Evolutionary conservation across 2,888 invertebrate species (phyloP).

Genomic region (Tricholauxania praeusta): DNA sequence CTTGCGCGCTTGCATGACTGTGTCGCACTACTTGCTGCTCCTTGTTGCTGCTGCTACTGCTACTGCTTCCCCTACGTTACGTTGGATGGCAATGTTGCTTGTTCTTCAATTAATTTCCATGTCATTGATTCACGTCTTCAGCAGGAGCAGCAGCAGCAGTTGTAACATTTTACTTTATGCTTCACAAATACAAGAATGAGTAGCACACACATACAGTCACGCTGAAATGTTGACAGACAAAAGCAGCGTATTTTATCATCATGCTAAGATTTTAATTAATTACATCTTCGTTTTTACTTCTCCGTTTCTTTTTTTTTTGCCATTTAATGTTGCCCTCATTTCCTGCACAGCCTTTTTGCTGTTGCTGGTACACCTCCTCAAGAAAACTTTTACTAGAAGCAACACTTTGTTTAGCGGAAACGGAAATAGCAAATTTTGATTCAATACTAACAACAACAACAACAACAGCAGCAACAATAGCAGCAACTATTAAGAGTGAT

Average conservation of each 20-base stretch:
- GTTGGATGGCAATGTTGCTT: not conserved
- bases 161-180: not conserved
- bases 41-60: too few species aligned
- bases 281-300: not conserved
- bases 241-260: constrained; percentile 13
- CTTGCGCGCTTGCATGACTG: not conserved
- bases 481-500: constrained; percentile 11
- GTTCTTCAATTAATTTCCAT: constrained; percentile 35
- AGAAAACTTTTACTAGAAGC: not conserved
- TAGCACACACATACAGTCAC: not conserved
- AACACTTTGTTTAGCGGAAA: constrained; percentile 4
- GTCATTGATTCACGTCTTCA: constrained; percentile 23
- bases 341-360: not conserved
- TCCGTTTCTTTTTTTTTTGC: not conserved
- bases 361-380: too few species aligned
- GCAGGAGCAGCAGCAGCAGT: not conserved
- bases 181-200: not conserved
- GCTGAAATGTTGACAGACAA: not conserved
- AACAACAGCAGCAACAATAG: constrained; percentile 7
- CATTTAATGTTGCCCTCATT: not conserved
- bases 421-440: constrained; percentile 16
- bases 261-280: constrained; percentile 28
- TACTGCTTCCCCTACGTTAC: too few species aligned
- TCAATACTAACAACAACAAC: constrained; percentile 9
- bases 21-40: not conserved